Base-by-base conservation (phyloP, 2,797 vertebrate genomes). In the Peromyscus nudipes region DNA sequence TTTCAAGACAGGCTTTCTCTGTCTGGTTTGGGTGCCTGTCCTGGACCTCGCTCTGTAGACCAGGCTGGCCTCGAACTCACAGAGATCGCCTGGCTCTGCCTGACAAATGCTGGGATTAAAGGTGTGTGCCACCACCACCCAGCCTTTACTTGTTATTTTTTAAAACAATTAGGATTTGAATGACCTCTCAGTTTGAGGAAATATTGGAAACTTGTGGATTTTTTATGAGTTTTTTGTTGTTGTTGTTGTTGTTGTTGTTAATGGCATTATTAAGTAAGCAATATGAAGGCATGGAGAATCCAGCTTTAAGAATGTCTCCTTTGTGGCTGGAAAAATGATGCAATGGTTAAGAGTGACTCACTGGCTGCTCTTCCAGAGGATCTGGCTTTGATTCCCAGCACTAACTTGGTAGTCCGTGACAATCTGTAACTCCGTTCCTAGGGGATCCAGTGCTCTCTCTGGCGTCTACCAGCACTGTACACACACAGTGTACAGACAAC, bases 81-180 rank as follows among this genome's bases (percentile, higher is more conserved):
- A 55, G 52, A 55, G 52, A 16, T 55, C 52, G 13, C 14, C 4
- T 55, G 52, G 52, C 52, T 55, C 52, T 55, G 52, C 52, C 14
- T 55, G 13, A 14, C 52, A 2, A 55, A 14, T 55, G 52, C 52
- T 55, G 52, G 52, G 14, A 16, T 16, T 55, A 55, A 55, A 55
- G 52, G 52, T 16, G 52, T 55, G 52, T 16, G 52, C 52, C 52
- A 55, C 49, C 49, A 55, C 52, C 52, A 14, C 52, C 52, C 4
- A 4, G 14, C 52, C 52, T 55, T 73, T 37, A 16, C 13, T 49
- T 49, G 13, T 60, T 60, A 6, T 80, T 57, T n/a, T 97, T 97
- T 97, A 97, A 97, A 97, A 83, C 55, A 92, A 71, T 79, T 89
- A 96, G 2, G 55, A 97, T 97, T 96, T 96, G 97, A 97, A 98